A percentile compares a stretch with the other conserved stretches of the same genome.
Evolutionary conservation across 2,113 vertebrate species (phyloP).

Genomic region (Talpa occidentalis): DNA sequence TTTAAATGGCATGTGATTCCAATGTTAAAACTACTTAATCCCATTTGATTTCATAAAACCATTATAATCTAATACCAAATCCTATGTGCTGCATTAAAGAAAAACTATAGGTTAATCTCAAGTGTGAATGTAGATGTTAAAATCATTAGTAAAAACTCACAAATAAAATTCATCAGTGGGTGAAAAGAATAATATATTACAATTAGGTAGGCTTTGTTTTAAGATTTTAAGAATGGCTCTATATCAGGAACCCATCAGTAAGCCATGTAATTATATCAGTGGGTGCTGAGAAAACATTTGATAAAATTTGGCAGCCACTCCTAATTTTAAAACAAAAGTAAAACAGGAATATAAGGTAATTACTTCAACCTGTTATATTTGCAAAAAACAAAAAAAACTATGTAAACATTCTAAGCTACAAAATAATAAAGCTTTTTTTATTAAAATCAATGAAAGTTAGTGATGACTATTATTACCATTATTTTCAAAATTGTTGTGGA

Average conservation of each 20-base stretch:
- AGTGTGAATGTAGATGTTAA: not conserved
- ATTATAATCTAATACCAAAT: not conserved
- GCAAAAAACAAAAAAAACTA: not conserved
- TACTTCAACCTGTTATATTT: not conserved
- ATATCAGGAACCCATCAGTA: not conserved
- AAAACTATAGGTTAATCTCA: not conserved
- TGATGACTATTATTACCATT: not conserved
- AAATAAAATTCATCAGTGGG: too few species aligned
- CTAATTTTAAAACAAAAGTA: conserved; percentile 53
- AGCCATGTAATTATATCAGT: not conserved
- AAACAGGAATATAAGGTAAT: not conserved
- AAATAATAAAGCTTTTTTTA: conserved; percentile 30
- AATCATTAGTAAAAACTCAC: not conserved
- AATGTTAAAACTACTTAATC: not conserved
- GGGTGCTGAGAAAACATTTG: not conserved
- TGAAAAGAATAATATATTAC: not conserved
- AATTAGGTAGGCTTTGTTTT: not conserved
- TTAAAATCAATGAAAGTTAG: not conserved
- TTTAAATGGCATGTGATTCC: conserved; percentile 23
- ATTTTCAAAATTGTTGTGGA: not conserved
- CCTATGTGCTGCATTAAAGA: not conserved
- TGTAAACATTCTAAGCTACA: conserved; percentile 9
- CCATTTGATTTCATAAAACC: not conserved
- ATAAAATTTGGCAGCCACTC: not conserved
- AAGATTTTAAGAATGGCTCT: conserved; percentile 4